These are phyloP conservation scores for Littorina saxatilis DNA, from an alignment of 1,140 invertebrate species.

Conservation along the genomic window DNA sequence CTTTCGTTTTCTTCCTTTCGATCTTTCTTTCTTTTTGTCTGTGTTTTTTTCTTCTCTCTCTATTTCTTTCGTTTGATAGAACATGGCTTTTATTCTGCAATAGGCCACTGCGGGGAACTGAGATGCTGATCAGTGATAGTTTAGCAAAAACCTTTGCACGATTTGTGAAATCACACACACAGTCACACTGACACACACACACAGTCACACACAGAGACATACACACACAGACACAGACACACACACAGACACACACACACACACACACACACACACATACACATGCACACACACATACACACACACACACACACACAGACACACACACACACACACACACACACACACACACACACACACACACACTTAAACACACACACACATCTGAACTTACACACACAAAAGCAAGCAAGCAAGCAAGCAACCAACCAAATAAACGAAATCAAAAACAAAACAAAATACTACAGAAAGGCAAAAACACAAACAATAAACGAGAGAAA, in stretches of 20 bases:
- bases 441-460: too few relatives aligned
- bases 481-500: too few relatives aligned
- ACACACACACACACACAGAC: conserved; percentile 1
- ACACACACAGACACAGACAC: not conserved
- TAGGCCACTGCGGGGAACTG: too few relatives aligned
- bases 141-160: too few relatives aligned
- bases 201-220: not conserved
- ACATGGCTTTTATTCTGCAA: not conserved
- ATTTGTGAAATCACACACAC: too few relatives aligned
- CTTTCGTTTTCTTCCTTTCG: not conserved
- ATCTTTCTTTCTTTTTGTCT: not conserved
- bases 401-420: not conserved
- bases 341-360: too few relatives aligned
- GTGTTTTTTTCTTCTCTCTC: conserved; percentile 23
- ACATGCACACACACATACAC: not conserved
- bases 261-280: not conserved
- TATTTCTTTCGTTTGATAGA: not conserved
- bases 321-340: conserved; percentile 15
- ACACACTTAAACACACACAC: too few relatives aligned
- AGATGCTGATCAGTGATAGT: too few relatives aligned
- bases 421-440: not conserved
- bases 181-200: too few relatives aligned
- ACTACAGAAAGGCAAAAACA: too few relatives aligned
- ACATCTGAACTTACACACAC: too few relatives aligned
- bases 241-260: conserved; percentile 10